Evolutionary conservation across 2,113 vertebrate species (phyloP), one percentile per base, ranked within the genome.

Genomic region (Menidia beryllina): DNA sequence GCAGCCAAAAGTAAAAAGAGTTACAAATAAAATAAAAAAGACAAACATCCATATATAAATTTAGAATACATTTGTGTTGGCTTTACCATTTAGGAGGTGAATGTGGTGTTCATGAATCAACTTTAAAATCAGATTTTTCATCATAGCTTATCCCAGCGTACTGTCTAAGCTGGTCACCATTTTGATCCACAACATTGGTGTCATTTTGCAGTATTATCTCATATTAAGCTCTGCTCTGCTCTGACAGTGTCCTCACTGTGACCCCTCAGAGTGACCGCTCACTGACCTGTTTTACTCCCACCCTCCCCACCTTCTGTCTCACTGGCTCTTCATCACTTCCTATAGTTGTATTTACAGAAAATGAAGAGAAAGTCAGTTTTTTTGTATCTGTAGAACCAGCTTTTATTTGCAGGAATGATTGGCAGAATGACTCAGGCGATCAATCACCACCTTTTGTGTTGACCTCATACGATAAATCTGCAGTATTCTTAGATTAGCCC

Each of bases 221-320:
- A 85, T 66, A 72, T 82, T 76, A 82, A 89, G 81, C 82, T 64
- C 58, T 27, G 24, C 77, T 17, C 83, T 58, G 73, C 63, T 67
- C 81, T 82, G 75, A 67, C 75, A 20, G 84, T 89, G 85, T 89
- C 89, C 86, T 90, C 87, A 30, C 73, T 69, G n/a, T 90, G 86
- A 88, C 82, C 73, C 77, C 86, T 88, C 76, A 47, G 53, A 72
- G 83, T 89, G 91, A 66, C 88, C 91, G 76, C 84, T 88, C 21
- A 6, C 63, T 86, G 84, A 89, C 89, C 89, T 83, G 81, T 70
- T 62, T 25, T 51, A 72, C 64, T 76, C 68, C 69, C 67, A 30
- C 76, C 75, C 69, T 62, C 66, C 60, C 54, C 59, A 74, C 45
- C 39, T 72, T 74, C 79, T 82, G 71, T 78, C 82, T 86, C 72